Base-by-base conservation (phyloP, 2,888 invertebrate species). In the Trissonchulus latispiculum region DNA sequence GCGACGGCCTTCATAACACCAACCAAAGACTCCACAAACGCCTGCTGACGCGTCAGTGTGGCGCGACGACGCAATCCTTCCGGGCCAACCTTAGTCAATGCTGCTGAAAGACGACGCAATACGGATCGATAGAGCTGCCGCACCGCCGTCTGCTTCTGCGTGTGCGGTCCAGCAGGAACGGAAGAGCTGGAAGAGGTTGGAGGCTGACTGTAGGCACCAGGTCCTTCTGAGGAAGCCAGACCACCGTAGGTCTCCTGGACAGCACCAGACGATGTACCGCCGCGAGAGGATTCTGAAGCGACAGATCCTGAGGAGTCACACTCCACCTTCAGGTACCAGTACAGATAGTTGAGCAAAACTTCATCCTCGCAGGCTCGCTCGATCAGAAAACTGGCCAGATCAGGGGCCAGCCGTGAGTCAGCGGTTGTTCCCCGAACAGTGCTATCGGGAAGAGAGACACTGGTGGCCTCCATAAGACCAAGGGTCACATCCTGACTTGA, bases 251-350 rank as follows among this genome's bases (percentile, higher is more conserved):
- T n/a, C n/a, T n/a, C n/a, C n/a, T n/a, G n/a, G n/a, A n/a, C n/a
- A n/a, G n/a, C n/a, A n/a, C n/a, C n/a, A n/a, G n/a, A n/a, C n/a
- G n/a, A n/a, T n/a, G n/a, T 59, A n/a, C 59, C 59, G 59, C 15
- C 59, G 59, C n/a, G n/a, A n/a, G n/a, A n/a, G n/a, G n/a, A n/a
- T n/a, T n/a, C n/a, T n/a, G n/a, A n/a, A 3, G 32, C 36, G 15
- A 8, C 3, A 33, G 69, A 36, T 31, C 28, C 32, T 2, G 8
- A n/a, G 36, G 31, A 8, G 84, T 95, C 95, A 83, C 94, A 93
- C 85, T 97, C 97, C 76, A 95, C 92, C 75, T 91, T 88, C 77
- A 95, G 86, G 86, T 93, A 87, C 99, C 99, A 99, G 86, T 93
- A 97, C 78, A 99, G 90, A 84, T 96, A 97, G 87, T 96, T 97